Evolutionary conservation across 2,888 invertebrate species (phyloP).

Genomic region (Phytoseiulus persimilis): DNA sequence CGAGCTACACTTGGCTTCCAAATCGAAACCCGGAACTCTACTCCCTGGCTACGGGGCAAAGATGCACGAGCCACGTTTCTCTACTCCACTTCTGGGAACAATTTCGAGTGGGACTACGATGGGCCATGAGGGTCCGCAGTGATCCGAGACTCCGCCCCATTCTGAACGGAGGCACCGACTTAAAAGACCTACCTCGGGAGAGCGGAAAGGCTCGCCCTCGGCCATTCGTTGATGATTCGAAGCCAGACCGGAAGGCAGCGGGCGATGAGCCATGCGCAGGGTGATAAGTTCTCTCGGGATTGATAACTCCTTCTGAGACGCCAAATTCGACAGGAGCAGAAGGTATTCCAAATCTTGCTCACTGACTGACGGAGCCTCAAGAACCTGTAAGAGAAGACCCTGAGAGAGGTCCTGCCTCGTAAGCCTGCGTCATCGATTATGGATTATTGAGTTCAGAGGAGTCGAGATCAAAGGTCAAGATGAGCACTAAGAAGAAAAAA

Average conservation of each 20-base stretch:
- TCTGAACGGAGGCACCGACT: too few species aligned
- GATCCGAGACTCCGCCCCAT: too few species aligned
- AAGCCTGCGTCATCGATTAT: not conserved
- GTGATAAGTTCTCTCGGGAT: not conserved
- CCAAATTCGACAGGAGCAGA: slow-evolving; percentile 19
- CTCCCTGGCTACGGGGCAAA: too few species aligned
- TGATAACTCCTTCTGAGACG: not conserved
- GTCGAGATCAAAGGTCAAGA: not conserved
- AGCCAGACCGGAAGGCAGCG: not conserved
- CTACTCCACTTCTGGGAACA: too few species aligned
- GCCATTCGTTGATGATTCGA: not conserved
- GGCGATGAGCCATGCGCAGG: not conserved
- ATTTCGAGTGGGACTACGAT: too few species aligned
- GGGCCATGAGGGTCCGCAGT: too few species aligned
- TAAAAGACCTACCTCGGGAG: not conserved
- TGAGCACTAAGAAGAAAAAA: not conserved
- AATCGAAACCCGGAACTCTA: too few species aligned
- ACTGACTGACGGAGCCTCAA: slow-evolving; percentile 7
- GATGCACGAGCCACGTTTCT: too few species aligned
- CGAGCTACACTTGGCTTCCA: too few species aligned
- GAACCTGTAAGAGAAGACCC: not conserved
- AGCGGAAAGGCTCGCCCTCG: not conserved
- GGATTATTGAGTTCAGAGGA: not conserved
- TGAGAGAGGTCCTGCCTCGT: not conserved
- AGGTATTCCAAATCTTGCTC: slow-evolving; percentile 27